phyloP scores from a whole-genome alignment of 2,113 vertebrate species.

The Cynoglossus semilaevis region DNA sequence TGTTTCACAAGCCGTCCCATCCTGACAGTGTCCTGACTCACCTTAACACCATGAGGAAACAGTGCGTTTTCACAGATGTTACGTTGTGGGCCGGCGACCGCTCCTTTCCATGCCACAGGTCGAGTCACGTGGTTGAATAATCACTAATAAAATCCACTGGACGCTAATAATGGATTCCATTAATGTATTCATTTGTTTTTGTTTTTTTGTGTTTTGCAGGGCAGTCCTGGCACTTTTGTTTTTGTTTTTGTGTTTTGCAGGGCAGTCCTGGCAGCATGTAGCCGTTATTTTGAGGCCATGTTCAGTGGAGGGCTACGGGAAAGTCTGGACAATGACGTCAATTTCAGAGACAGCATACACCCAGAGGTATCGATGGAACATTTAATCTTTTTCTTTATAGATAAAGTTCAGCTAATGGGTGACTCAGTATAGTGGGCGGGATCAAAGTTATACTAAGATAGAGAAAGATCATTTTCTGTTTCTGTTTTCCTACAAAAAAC shows the following conservation, averaged over 20 bases:
- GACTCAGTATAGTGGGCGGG: no score
- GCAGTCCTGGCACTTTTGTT: no score
- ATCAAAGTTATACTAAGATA: no score
- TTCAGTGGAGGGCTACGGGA: slow-evolving; percentile 80
- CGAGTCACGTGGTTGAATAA: no score
- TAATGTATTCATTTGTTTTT: no score
- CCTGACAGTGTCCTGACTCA: slow-evolving; percentile 80
- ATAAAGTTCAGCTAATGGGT: no score
- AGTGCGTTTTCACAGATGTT: slow-evolving; percentile 80
- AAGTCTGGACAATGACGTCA: slow-evolving; percentile 77
- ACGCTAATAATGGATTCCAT: no score
- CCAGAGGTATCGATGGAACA: neutral
- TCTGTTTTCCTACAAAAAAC: no score
- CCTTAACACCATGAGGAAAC: slow-evolving; percentile 81
- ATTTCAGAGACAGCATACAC: slow-evolving; percentile 74
- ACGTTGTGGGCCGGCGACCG: slow-evolving; percentile 76
- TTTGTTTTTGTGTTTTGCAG: no score
- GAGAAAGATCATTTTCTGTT: no score
- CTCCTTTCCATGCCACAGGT: slow-evolving; percentile 78
- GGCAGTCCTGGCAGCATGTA: slow-evolving; percentile 83
- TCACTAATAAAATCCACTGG: no score
- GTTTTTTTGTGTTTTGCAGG: neutral
- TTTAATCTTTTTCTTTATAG: no score
- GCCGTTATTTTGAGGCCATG: slow-evolving; percentile 86
- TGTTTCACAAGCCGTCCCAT: slow-evolving; percentile 81